phyloP scores from a whole-genome alignment of 2,797 vertebrate species.

The Gambelia wislizenii region DNA sequence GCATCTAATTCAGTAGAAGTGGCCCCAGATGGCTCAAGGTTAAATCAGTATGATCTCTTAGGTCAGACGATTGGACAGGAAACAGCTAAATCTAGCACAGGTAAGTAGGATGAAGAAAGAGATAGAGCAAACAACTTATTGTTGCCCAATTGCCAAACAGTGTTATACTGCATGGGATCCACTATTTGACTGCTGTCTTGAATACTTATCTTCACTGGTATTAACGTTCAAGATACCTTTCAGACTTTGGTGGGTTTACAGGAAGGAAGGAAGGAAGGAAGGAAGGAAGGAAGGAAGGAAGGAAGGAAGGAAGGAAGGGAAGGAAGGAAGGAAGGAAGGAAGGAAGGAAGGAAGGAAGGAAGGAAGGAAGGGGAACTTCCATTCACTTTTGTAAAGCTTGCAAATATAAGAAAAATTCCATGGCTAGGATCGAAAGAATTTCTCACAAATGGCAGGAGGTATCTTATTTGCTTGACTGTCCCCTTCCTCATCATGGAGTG shows the following conservation, averaged over 20 bases:
- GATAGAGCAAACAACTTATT: not conserved
- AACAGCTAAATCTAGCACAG: constrained; percentile 94
- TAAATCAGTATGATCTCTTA: constrained; percentile 94
- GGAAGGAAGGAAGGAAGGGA: too few species aligned
- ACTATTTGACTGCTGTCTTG: not conserved
- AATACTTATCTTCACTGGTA: not conserved
- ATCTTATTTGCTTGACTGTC: not conserved
- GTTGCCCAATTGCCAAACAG: not conserved
- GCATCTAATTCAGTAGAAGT: constrained; percentile 93
- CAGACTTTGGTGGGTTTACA: too few species aligned
- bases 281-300: too few species aligned
- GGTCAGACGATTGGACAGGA: constrained; percentile 93
- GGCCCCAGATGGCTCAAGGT: constrained; percentile 90
- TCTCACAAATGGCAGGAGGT: not conserved
- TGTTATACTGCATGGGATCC: not conserved
- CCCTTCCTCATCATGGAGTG: too few species aligned
- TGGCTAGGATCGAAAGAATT: not conserved
- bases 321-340: too few species aligned
- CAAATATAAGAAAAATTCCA: not conserved
- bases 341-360: too few species aligned
- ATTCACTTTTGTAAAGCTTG: not conserved
- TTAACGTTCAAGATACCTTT: not conserved
- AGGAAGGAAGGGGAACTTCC: too few species aligned
- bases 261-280: too few species aligned
- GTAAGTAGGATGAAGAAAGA: constrained; percentile 77